Conservation (phyloP, 1,140 invertebrate species). For the Teleopsis dalmanni region DNA sequence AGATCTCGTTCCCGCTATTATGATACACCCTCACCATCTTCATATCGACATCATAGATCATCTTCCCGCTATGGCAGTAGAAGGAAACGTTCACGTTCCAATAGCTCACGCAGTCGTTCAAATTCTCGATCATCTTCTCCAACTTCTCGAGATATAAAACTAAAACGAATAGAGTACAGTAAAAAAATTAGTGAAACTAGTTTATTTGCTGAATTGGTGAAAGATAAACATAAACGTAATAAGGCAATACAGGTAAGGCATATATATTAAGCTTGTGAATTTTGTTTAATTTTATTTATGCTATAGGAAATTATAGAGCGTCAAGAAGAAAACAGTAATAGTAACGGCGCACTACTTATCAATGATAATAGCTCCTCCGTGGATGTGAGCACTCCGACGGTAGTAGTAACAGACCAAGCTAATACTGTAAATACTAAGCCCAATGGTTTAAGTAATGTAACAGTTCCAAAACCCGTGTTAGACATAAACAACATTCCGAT, state of each 20-base stretch:
- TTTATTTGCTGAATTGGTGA: slow-evolving; percentile 79
- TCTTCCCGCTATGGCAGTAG: slow-evolving; percentile 24
- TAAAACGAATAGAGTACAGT: slow-evolving; percentile 51
- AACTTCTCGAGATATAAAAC: slow-evolving; percentile 38
- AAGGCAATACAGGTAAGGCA: slow-evolving; percentile 52
- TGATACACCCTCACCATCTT: slow-evolving; percentile 17
- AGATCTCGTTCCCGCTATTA: slow-evolving; percentile 24
- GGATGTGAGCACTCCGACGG: slow-evolving; percentile 30
- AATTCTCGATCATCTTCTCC: slow-evolving; percentile 24
- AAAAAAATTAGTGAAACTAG: slow-evolving; percentile 77
- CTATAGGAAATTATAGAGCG: slow-evolving; percentile 54
- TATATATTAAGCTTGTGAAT: neutral
- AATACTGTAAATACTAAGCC: slow-evolving; percentile 3
- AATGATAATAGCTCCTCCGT: slow-evolving; percentile 39
- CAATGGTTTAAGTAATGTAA: slow-evolving; percentile 25
- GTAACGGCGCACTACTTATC: slow-evolving; percentile 33
- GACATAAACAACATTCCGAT: slow-evolving; percentile 58
- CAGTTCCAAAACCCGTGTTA: slow-evolving; percentile 37
- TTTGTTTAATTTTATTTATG: slow-evolving; percentile 30
- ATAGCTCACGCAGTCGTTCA: slow-evolving; percentile 15
- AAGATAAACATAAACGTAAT: slow-evolving; percentile 71
- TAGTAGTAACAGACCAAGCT: neutral
- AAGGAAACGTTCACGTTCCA: slow-evolving; percentile 12
- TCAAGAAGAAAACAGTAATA: slow-evolving; percentile 48
- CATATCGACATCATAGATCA: slow-evolving; percentile 28